phyloP scores from a whole-genome alignment of 1,140 invertebrate genomes.

The Colletes gigas region DNA sequence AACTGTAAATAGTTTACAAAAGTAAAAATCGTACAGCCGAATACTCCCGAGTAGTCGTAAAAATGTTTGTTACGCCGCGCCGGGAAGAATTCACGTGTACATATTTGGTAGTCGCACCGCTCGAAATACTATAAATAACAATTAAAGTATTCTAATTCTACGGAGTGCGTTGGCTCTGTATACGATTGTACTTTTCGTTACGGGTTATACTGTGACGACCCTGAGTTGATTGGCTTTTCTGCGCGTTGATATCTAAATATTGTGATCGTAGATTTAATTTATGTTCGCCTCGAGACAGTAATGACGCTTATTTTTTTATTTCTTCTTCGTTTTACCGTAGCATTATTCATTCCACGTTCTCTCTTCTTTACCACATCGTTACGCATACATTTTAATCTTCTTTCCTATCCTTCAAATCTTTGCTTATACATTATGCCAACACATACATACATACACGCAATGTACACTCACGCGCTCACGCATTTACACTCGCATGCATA shows the following conservation, averaged over 20 bases:
- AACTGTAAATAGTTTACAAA: conserved; percentile 18
- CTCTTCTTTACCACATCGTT: conserved; percentile 14
- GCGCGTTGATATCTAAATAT: conserved; percentile 57
- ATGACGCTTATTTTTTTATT: neutral
- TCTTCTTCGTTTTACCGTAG: neutral
- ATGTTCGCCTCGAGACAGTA: conserved; percentile 31
- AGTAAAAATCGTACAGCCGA: conserved; percentile 35
- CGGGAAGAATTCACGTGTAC: conserved; percentile 24
- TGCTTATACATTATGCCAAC: conserved; percentile 14
- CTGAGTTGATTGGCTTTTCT: conserved; percentile 75
- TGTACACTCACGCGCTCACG: too few relatives aligned
- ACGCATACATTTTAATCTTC: conserved; percentile 40
- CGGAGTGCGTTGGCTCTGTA: conserved; percentile 79
- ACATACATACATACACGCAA: too few relatives aligned
- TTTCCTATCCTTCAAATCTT: conserved; percentile 32
- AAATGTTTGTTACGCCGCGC: neutral
- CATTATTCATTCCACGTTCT: neutral
- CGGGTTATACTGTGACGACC: conserved; percentile 78
- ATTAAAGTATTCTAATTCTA: conserved; percentile 76
- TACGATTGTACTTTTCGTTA: conserved; percentile 81
- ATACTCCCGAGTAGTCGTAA: conserved; percentile 50
- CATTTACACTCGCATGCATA: neutral
- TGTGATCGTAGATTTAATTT: conserved; percentile 49
- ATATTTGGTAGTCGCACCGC: conserved; percentile 53
- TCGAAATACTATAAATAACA: conserved; percentile 63